Percentiles rank a stretch among this genome's conserved stretches.
phyloP scores from a whole-genome alignment of 2,113 vertebrate genomes.

The Perognathus longimembris region DNA sequence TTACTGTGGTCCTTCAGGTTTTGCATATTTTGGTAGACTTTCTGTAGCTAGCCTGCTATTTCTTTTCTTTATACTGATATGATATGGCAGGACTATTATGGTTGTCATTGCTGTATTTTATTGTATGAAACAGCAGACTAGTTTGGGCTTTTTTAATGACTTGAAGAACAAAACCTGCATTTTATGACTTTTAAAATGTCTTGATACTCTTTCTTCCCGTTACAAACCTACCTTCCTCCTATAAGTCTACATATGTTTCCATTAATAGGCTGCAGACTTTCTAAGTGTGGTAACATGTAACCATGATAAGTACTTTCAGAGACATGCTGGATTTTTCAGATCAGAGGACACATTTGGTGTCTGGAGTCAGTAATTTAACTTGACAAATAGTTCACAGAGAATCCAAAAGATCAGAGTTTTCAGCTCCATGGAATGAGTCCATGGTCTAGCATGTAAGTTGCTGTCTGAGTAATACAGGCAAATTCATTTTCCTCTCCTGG shows the following conservation, averaged over 20 bases:
- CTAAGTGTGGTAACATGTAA: conserved; percentile 59
- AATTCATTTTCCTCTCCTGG: not conserved
- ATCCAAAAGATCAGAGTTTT: conserved; percentile 17
- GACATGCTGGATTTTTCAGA: conserved; percentile 50
- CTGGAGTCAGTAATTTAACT: conserved; percentile 29
- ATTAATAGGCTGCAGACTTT: conserved; percentile 68
- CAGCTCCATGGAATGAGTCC: not conserved
- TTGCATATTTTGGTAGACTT: not conserved
- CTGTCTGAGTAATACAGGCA: not conserved
- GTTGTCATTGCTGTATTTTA: conserved; percentile 58
- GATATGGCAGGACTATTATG: not conserved
- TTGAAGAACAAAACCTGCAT: conserved; percentile 65
- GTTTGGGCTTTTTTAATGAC: conserved; percentile 65
- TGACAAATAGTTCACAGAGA: not conserved
- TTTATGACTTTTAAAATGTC: conserved; percentile 76
- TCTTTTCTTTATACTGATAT: not conserved
- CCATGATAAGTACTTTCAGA: conserved; percentile 52
- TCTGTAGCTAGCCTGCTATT: not conserved
- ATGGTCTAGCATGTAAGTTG: not conserved
- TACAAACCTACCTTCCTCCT: conserved; percentile 40
- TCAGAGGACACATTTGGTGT: not conserved
- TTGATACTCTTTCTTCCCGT: conserved; percentile 65
- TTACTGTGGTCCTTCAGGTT: not conserved
- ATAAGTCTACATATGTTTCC: conserved; percentile 71
- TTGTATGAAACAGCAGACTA: conserved; percentile 55